Base-by-base conservation (phyloP, 2,888 invertebrate species). In the Diplolepis rosae region DNA sequence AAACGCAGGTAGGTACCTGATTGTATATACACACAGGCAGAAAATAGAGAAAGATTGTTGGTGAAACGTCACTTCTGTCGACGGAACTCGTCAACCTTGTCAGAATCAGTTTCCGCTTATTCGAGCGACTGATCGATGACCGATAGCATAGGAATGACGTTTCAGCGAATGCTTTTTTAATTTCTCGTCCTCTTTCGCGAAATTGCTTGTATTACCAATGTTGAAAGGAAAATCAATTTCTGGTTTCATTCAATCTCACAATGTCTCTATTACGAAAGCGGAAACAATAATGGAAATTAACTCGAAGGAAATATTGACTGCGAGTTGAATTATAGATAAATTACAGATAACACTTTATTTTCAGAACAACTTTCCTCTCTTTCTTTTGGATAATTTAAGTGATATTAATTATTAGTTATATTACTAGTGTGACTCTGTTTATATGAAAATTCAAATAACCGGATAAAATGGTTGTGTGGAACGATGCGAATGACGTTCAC, bases 1-100 rank as follows among this genome's bases (percentile, higher is more conserved):
- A 54, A 54, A 45, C 45, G 2, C 22, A 22, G 48, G 48, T 48
- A 48, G 48, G 18, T 54, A 54, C 18, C 9, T 30, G 30, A 18
- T 32, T 15, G 54, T 32, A 39, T 22, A 27, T 11, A 24, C 24
- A 39, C 39, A 61, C n/a, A 61, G 9, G 39, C 52, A 22, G 15
- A 18, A 56, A 56, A 22, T 56, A 35, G 22, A 56, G 24, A 61
- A 61, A 22, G 39, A 61, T 61, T 35, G 24, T 24, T n/a, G 13
- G 39, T 61, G 39, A 61, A 61, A 61, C 39, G 39, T 22, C 61
- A 61, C 61, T 61, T 39, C 39, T 61, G 35, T 24, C 61, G n/a
- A 61, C 39, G 61, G 24, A 61, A 61, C 61, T 61, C 18, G 61
- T 61, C 61, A 61, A 42, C 61, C 61, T 42, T 61, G 61, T 61